These are phyloP conservation scores for Trachymyrmex septentrionalis DNA, from an alignment of 1,140 invertebrate genomes.

Conservation along the genomic window DNA sequence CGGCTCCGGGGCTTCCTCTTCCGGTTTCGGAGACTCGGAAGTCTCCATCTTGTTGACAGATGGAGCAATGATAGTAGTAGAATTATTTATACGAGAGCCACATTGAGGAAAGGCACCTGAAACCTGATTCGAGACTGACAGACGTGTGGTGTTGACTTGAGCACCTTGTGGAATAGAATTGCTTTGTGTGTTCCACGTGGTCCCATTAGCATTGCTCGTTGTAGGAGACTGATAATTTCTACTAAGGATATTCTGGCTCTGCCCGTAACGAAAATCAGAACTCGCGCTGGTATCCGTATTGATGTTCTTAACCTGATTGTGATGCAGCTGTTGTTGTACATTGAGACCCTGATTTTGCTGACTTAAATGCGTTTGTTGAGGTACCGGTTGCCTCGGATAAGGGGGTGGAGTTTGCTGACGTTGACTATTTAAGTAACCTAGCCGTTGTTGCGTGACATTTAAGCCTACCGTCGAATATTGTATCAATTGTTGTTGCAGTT, in stretches of 20 bases:
- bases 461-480: slow-evolving; percentile 75
- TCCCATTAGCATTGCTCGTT: slow-evolving; percentile 78
- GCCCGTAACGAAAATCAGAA: slow-evolving; percentile 85
- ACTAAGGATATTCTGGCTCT: slow-evolving; percentile 85
- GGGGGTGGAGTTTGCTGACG: slow-evolving; percentile 85
- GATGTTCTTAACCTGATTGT: slow-evolving; percentile 84
- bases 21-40: slow-evolving; percentile 68
- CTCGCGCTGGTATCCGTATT: slow-evolving; percentile 84
- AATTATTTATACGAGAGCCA: slow-evolving; percentile 72
- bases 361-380: slow-evolving; percentile 77
- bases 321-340: slow-evolving; percentile 85
- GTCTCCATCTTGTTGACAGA: slow-evolving; percentile 61
- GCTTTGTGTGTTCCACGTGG: slow-evolving; percentile 79
- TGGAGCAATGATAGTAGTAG: slow-evolving; percentile 59
- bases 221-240: slow-evolving; percentile 80
- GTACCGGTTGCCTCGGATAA: slow-evolving; percentile 83
- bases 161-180: slow-evolving; percentile 78
- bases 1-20: slow-evolving; percentile 67
- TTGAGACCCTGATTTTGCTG: slow-evolving; percentile 82
- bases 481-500: slow-evolving; percentile 79
- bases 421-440: slow-evolving; percentile 84
- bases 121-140: slow-evolving; percentile 75
- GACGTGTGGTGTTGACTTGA: slow-evolving; percentile 76
- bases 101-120: slow-evolving; percentile 79
- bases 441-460: slow-evolving; percentile 82